A percentile compares a stretch with the other conserved stretches of the same genome.
Evolutionary conservation across 2,113 vertebrate species (phyloP).

Genomic region (Narcine bancroftii): DNA sequence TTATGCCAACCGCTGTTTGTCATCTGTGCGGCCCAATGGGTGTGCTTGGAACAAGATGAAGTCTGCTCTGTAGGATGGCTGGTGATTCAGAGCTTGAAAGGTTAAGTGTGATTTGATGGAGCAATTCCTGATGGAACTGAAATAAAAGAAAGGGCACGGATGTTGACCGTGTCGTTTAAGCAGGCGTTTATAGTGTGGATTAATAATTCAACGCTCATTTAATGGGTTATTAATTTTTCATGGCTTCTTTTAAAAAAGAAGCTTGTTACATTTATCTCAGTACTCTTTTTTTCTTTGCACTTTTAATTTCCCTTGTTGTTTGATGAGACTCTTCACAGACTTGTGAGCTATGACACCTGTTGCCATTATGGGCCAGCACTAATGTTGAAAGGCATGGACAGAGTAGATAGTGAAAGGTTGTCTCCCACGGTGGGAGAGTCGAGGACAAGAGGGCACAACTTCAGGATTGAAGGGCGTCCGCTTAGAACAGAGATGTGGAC

Average conservation of each 20-base stretch:
- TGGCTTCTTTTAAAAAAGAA: conserved; percentile 19
- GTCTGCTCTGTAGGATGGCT: background rate
- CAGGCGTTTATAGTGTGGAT: conserved; percentile 24
- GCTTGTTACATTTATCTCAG: conserved; percentile 27
- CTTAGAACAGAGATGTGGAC: too few species aligned
- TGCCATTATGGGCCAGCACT: background rate
- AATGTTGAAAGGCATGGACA: too few species aligned
- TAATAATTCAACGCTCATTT: conserved; percentile 37
- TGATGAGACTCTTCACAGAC: background rate
- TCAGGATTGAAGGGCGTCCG: too few species aligned
- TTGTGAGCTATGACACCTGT: background rate
- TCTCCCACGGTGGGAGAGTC: too few species aligned
- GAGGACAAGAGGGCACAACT: too few species aligned
- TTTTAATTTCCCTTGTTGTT: background rate
- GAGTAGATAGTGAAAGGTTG: too few species aligned
- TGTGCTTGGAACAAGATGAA: background rate
- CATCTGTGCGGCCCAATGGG: background rate
- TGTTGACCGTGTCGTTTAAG: background rate
- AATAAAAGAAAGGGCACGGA: conserved; percentile 7
- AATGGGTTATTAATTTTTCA: conserved; percentile 37
- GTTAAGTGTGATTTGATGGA: conserved; percentile 31
- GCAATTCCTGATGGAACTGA: conserved; percentile 14
- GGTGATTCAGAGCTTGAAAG: conserved; percentile 10
- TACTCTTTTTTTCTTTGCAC: background rate
- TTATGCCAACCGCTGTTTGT: background rate